Evolutionary conservation across 2,113 vertebrate species (phyloP), one percentile per base, ranked within the genome.

Genomic region (Chinchilla lanigera): DNA sequence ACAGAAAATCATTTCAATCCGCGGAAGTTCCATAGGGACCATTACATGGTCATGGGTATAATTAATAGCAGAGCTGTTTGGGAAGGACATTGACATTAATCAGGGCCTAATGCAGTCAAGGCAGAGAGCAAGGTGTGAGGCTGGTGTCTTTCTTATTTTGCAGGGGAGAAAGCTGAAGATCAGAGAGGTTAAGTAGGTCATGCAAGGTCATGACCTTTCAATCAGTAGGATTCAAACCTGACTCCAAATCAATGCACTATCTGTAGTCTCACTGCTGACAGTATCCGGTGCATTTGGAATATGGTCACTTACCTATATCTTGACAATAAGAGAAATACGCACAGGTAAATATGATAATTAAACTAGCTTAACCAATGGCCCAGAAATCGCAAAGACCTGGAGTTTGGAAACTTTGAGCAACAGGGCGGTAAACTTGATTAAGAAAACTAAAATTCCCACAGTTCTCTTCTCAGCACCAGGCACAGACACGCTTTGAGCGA

Each of bases 251-350:
- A 85, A 54, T 35, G 17, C 0, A 19, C 47, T 93, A 84, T 60
- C 44, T 20, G 26, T 52, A 58, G 35, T 50, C 61, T 90, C 47
- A 56, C 14, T n/a, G 24, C 73, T 75, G 52, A 56, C 35, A 92
- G 30, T 20, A 26, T 44, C 26, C 17, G 54, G 2, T 54, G 47
- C 12, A 56, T 38, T 96, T 71, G 69, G 47, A 96, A 83, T 80
- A 41, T 41, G 20, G 20, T 69, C 17, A 50, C 73, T 90, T 88
- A 69, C 13, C 6, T 83, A 1, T 58, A 56, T 91, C 94, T 90
- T 96, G 50, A 95, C 95, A 94, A 75, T 80, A 30, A 94, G 83
- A 96, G 94, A 80, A 82, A 96, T 84, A 71, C n/a, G 60, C n/a
- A 73, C 35, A 35, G 19, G 41, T 19, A 69, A 90, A 81, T 44